These are phyloP conservation scores for Agapornis roseicollis DNA, from an alignment of 2,113 vertebrate genomes.

Conservation along the genomic window DNA sequence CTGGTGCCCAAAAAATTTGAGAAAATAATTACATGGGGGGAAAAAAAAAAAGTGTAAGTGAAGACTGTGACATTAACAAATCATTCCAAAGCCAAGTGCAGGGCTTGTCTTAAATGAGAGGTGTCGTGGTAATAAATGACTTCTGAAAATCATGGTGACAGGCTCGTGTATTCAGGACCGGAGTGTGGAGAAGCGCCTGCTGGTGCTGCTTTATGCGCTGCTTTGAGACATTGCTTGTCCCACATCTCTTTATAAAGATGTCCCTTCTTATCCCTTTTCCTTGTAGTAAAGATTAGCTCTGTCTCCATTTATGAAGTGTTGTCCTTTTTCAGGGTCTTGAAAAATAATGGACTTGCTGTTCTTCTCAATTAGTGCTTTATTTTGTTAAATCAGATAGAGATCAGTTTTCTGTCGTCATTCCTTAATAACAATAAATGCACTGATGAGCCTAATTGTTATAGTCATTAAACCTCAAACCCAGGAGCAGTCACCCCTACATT, in stretches of 20 bases:
- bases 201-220: rapidly evolving
- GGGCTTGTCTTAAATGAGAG: slow-evolving; percentile 2
- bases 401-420: neutral
- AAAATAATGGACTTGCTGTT: neutral
- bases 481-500: slow-evolving; percentile 23
- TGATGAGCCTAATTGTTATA: slow-evolving; percentile 27
- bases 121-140: neutral
- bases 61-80: slow-evolving; percentile 4
- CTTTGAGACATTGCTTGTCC: neutral
- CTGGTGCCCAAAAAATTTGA: neutral
- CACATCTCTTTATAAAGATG: neutral
- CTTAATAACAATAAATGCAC: slow-evolving; percentile 13
- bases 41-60: neutral
- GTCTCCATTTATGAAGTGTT: neutral
- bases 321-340: neutral
- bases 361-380: slow-evolving; percentile 19
- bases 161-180: neutral
- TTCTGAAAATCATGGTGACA: neutral
- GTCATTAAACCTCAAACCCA: slow-evolving; percentile 25
- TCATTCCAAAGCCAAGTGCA: neutral
- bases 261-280: neutral
- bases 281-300: neutral
- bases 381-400: slow-evolving; percentile 30
- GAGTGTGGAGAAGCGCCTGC: neutral
- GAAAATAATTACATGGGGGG: neutral